Evolutionary conservation across 92 coral and sea anemone species (phyloP).

Genomic region (Scolanthus callimorphus): DNA sequence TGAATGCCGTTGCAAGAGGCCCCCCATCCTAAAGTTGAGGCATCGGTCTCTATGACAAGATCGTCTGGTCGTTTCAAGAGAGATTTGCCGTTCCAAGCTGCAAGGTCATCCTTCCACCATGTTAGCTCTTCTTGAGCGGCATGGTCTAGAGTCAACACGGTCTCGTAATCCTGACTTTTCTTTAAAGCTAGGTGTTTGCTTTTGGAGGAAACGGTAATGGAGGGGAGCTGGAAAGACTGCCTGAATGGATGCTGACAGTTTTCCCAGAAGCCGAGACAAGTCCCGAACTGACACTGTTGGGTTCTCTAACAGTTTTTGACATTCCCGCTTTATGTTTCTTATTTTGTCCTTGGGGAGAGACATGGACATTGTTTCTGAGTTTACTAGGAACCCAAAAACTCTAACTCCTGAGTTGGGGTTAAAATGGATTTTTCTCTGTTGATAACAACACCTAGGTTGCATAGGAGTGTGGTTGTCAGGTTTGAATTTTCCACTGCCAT

Average conservation of each 20-base stretch:
- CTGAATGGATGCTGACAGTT: slow-evolving; percentile 41
- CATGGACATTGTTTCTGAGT: background rate
- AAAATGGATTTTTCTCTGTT: background rate
- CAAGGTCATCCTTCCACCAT: slow-evolving; percentile 37
- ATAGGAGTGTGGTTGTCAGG: slow-evolving; percentile 30
- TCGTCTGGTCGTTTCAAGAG: slow-evolving; percentile 26
- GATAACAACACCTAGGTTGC: slow-evolving; percentile 41
- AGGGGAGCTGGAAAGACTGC: slow-evolving; percentile 48
- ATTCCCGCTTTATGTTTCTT: slow-evolving; percentile 16
- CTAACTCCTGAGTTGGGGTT: background rate
- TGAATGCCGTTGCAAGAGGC: slow-evolving; percentile 37
- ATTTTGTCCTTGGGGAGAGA: slow-evolving; percentile 40
- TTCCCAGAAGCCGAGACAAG: slow-evolving; percentile 39
- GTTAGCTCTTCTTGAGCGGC: background rate
- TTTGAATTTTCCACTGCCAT: no score
- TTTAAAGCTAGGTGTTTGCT: background rate
- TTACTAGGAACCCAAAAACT: background rate
- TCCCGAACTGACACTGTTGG: slow-evolving; percentile 15
- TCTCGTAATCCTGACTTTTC: slow-evolving; percentile 21
- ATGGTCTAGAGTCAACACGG: slow-evolving; percentile 3
- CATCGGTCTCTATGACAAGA: slow-evolving; percentile 44
- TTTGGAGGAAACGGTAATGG: slow-evolving; percentile 33
- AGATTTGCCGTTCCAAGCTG: slow-evolving; percentile 41
- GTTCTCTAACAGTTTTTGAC: slow-evolving; percentile 22
- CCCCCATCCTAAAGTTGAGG: slow-evolving; percentile 40